Percentiles rank a stretch among this genome's conserved stretches.
Evolutionary conservation across 2,888 invertebrate species (phyloP).

Genomic region (Carcina quercana): DNA sequence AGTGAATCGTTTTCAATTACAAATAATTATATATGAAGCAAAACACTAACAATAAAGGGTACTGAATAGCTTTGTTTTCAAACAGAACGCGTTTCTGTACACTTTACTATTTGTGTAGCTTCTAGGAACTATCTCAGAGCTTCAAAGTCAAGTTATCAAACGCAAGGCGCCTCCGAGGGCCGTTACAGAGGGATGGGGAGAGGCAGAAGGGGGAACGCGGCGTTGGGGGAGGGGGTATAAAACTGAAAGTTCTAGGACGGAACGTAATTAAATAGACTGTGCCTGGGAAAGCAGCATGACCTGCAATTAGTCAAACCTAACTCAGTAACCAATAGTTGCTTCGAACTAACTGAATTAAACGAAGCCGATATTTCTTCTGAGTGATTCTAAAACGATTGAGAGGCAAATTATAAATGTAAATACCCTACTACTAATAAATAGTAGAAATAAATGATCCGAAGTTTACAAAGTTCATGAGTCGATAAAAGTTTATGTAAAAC

Average conservation of each 20-base stretch:
- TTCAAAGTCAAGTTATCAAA: slow-evolving; percentile 27
- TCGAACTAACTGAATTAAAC: too few relatives aligned
- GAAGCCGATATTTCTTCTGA: too few relatives aligned
- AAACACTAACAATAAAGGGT: background rate
- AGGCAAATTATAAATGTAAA: too few relatives aligned
- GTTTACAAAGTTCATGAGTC: too few relatives aligned
- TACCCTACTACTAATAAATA: too few relatives aligned
- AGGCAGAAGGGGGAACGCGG: slow-evolving; percentile 5
- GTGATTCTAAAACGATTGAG: too few relatives aligned
- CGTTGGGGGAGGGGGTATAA: slow-evolving; percentile 18
- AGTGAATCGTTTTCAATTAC: too few relatives aligned
- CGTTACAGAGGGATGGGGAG: slow-evolving; percentile 21
- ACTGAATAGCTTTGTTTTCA: background rate
- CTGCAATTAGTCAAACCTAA: slow-evolving; percentile 28
- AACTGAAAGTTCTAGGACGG: slow-evolving; percentile 38
- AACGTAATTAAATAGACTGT: slow-evolving; percentile 34
- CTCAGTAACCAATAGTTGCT: too few relatives aligned
- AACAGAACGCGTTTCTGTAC: background rate
- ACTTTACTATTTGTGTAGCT: background rate
- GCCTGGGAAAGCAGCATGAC: slow-evolving; percentile 24
- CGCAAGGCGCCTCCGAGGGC: slow-evolving; percentile 19
- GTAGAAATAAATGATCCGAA: too few relatives aligned
- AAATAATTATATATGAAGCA: too few relatives aligned
- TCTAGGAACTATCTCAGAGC: slow-evolving; percentile 17
- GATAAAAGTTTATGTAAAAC: too few relatives aligned